Conservation (phyloP, 2,113 vertebrate genomes). For the Nannobrachium achirus region DNA sequence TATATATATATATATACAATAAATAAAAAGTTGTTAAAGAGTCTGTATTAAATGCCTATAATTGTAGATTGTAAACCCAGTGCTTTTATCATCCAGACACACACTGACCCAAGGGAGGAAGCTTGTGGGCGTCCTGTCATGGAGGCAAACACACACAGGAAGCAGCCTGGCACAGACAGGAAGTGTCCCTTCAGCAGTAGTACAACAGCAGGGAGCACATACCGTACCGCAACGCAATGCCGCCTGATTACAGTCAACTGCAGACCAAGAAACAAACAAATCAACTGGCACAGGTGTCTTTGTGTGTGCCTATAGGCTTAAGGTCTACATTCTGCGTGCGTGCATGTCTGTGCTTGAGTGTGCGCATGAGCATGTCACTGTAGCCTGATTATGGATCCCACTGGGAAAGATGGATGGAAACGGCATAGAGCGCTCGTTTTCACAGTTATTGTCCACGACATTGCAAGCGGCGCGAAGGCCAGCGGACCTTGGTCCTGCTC, state of each 20-base stretch:
- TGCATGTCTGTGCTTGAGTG: background rate
- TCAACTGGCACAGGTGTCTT: slow-evolving; percentile 3
- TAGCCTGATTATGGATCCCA: too few relatives aligned
- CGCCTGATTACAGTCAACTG: slow-evolving; percentile 29
- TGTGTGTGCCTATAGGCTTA: too few relatives aligned
- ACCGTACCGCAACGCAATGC: slow-evolving; percentile 12
- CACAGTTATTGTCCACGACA: too few relatives aligned
- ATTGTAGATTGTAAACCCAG: background rate
- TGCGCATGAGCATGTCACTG: too few relatives aligned
- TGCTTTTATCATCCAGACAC: slow-evolving; percentile 67
- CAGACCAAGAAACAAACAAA: slow-evolving; percentile 46
- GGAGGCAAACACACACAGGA: slow-evolving; percentile 62
- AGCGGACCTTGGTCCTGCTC: too few relatives aligned
- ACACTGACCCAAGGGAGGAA: slow-evolving; percentile 65
- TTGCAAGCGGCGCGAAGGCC: too few relatives aligned
- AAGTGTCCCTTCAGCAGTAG: slow-evolving; percentile 49
- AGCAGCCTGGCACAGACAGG: slow-evolving; percentile 67
- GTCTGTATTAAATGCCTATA: too few relatives aligned
- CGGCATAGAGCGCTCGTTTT: too few relatives aligned
- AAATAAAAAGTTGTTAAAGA: too few relatives aligned
- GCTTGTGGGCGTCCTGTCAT: slow-evolving; percentile 60
- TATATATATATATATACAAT: too few relatives aligned
- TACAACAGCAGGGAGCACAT: slow-evolving; percentile 37
- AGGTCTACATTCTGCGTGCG: too few relatives aligned
- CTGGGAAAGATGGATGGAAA: too few relatives aligned